Evolutionary conservation across 2,113 vertebrate genomes (phyloP), one percentile per base, ranked within the genome.

Genomic region (Sorex fumeus): DNA sequence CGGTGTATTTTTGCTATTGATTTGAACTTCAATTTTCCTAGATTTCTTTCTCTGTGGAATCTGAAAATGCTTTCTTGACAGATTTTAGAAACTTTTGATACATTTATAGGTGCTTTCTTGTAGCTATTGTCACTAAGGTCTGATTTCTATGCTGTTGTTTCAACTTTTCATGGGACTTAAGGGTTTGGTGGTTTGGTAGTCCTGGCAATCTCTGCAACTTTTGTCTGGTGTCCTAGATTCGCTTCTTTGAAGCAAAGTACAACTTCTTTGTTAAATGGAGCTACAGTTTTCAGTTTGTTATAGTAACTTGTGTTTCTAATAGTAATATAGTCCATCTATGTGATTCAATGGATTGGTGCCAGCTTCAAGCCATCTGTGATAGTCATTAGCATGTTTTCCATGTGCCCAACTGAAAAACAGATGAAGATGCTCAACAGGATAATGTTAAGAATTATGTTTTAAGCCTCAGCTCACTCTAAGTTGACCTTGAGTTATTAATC

Each of bases 1-100:
- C 66, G 77, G 47, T 69, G 40, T 85, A 83, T 83, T 91, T 92
- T 77, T 86, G 6, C 32, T 86, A 74, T 86, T 92, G 87, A 93
- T 88, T 95, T 86, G 21, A 88, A 75, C 87, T 90, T 23, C 82
- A 34, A 25, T 91, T 91, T 90, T 6, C 18, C 71, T 75, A 16
- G 4, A 30, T 78, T 77, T 85, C 72, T 45, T 81, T 82, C 57
- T 78, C 28, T 75, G 27, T 70, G 67, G 21, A 87, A 93, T 94
- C 28, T 40, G 43, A 82, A 90, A 83, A 18, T 82, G 28, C 60
- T 36, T 84, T 32, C 50, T 74, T 90, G 91, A 60, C 43, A 80
- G 43, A 84, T 10, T 15, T 45, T 6, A 89, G 30, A 79, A 81
- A 77, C 50, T 96, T 91, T 57, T 82, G 66, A 93, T 45, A 81